Conservation (phyloP, 2,888 invertebrate species). For the Conistra vaccinii region DNA sequence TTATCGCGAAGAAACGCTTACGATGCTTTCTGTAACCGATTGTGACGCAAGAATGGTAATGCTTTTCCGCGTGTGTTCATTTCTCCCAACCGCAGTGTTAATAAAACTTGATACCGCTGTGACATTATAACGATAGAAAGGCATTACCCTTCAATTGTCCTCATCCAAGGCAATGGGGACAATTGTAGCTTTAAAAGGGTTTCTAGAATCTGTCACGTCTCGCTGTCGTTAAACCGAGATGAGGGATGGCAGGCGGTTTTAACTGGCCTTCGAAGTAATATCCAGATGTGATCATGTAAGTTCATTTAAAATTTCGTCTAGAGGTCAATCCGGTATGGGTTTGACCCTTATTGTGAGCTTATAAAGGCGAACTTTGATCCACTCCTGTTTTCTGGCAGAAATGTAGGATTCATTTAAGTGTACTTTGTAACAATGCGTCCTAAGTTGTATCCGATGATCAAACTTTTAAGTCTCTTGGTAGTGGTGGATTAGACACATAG, state of each 20-base stretch:
- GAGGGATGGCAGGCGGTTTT: slow-evolving; percentile 12
- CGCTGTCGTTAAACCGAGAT: slow-evolving; percentile 1
- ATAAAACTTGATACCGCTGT: slow-evolving; percentile 1
- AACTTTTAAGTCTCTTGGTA: slow-evolving; percentile 11
- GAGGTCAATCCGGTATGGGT: not conserved
- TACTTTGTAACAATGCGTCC: not conserved
- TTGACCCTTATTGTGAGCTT: not conserved
- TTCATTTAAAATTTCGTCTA: slow-evolving; percentile 5
- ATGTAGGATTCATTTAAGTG: slow-evolving; percentile 10
- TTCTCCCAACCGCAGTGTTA: slow-evolving; percentile 8
- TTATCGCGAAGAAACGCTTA: slow-evolving; percentile 32
- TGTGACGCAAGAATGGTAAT: slow-evolving; percentile 29
- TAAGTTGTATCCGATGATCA: not conserved
- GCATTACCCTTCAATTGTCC: too few species aligned
- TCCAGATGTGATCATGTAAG: slow-evolving; percentile 7
- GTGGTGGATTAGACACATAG: not conserved
- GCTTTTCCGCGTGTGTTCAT: slow-evolving; percentile 7
- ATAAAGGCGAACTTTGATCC: slow-evolving; percentile 16
- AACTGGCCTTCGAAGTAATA: not conserved
- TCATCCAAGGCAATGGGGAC: not conserved
- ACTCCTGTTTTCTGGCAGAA: not conserved
- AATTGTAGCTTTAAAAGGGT: not conserved
- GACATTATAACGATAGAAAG: not conserved
- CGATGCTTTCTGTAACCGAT: slow-evolving; percentile 24
- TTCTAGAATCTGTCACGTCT: slow-evolving; percentile 21